These are phyloP conservation scores for Clarias batrachus DNA, from an alignment of 2,113 vertebrate genomes.

Conservation along the genomic window DNA sequence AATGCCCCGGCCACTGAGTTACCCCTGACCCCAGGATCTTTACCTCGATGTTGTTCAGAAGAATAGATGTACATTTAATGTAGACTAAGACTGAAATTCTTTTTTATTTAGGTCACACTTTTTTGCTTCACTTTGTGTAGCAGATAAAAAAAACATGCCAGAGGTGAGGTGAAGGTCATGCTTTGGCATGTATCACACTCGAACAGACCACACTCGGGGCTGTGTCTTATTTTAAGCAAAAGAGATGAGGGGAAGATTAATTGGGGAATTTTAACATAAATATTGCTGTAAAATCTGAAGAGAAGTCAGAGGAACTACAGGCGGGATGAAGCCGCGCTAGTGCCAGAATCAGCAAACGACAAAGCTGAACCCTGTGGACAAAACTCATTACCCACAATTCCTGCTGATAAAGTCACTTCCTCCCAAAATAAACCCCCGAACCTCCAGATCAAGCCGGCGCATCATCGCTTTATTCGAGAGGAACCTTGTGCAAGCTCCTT, in stretches of 20 bases:
- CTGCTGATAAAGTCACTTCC: slow-evolving; percentile 10
- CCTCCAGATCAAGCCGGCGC: background rate
- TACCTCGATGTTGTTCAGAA: background rate
- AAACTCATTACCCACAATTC: slow-evolving; percentile 5
- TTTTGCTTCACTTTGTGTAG: background rate
- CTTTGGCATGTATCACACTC: background rate
- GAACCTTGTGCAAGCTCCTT: background rate
- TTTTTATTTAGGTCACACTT: background rate
- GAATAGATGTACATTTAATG: background rate
- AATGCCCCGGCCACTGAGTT: too few relatives aligned
- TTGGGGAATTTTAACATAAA: background rate
- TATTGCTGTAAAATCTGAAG: slow-evolving; percentile 9
- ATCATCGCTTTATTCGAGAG: background rate
- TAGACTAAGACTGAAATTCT: background rate
- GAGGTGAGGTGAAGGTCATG: background rate
- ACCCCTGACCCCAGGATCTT: background rate
- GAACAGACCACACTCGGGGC: background rate
- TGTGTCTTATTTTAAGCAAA: background rate
- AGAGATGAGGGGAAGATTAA: background rate
- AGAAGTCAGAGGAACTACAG: background rate
- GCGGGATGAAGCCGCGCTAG: background rate
- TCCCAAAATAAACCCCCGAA: slow-evolving; percentile 5
- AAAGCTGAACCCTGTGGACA: background rate
- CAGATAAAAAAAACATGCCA: background rate
- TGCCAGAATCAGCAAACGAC: slow-evolving; percentile 6